Evolutionary conservation across 2,888 invertebrate species (phyloP), one percentile per base, ranked within the genome.

Genomic region (Gymnosoma rotundatum): DNA sequence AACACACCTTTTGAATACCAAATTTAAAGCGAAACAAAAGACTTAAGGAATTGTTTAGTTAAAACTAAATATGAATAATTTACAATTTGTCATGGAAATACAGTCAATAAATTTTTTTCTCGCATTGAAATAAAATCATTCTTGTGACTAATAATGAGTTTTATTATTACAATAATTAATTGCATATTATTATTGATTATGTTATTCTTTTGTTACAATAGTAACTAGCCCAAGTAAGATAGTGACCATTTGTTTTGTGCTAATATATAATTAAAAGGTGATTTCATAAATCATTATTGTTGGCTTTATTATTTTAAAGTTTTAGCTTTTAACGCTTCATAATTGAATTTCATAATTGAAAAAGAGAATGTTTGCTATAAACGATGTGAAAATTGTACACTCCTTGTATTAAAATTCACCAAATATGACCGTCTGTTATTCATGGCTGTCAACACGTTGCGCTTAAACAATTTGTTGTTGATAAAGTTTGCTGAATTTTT

Each of bases 1-100:
- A 73, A 73, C 79, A 79, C 73, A 79, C 79, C 79, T 73, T 20
- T 38, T 52, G 56, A 16, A 66, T 32, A 48, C 3, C 56, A 78
- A 72, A 70, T 38, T 36, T 14, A 48, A 76, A 66, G 36, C 9
- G 3, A 20, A 38, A 42, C 20, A 42, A 42, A 73, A 50, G 12
- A n/a, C 42, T 45, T 38, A 20, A 69, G 42, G 45, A 69, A 69
- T 76, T 75, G 2, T 45, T 48, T n/a, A 18, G 16, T 16, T 54
- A 3, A 48, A 50, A 16, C 48, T 9, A 32, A 32, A 32, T 32
- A 42, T 12, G 42, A 8, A 60, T 73, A 66, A 79, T 79, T 73
- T 52, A 60, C 60, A n/a, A 73, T 79, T 79, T 73, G 73, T 73
- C 73, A 79, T 60, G 73, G 42, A 73, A 50, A 64, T 10, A 0